A percentile compares a stretch with the other conserved stretches of the same genome.
Conservation (phyloP, 2,888 invertebrate species). For the Nephrotoma appendiculata region DNA sequence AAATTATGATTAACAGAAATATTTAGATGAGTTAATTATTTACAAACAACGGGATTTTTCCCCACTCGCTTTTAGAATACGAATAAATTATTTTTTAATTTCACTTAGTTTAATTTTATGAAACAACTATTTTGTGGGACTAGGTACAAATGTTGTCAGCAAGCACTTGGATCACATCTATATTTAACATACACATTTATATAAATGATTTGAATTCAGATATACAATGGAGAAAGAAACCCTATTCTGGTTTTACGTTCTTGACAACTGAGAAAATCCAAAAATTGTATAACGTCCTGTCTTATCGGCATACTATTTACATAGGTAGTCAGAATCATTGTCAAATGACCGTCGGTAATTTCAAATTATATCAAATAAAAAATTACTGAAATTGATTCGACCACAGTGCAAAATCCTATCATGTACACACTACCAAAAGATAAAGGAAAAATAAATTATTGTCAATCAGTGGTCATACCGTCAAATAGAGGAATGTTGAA, state of each 20-base stretch:
- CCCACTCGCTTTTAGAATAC: background rate
- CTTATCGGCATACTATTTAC: no score
- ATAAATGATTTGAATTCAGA: background rate
- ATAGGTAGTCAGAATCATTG: background rate
- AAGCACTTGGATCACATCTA: background rate
- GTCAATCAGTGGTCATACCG: no score
- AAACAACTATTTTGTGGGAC: background rate
- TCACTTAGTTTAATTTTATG: background rate
- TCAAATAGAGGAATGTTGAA: no score
- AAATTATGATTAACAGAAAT: background rate
- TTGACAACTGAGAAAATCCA: background rate
- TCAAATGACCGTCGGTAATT: background rate
- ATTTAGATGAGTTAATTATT: background rate
- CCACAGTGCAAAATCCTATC: no score
- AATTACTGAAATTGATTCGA: no score
- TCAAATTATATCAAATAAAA: no score
- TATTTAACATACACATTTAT: background rate
- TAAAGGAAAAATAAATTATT: no score
- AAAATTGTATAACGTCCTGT: no score
- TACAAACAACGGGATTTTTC: background rate
- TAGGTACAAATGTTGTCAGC: background rate
- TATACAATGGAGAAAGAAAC: background rate
- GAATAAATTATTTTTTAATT: background rate
- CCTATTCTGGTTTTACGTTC: background rate
- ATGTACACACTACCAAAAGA: no score